Base-by-base conservation (phyloP, 2,888 invertebrate species). In the Sphaerophoria taeniata region DNA sequence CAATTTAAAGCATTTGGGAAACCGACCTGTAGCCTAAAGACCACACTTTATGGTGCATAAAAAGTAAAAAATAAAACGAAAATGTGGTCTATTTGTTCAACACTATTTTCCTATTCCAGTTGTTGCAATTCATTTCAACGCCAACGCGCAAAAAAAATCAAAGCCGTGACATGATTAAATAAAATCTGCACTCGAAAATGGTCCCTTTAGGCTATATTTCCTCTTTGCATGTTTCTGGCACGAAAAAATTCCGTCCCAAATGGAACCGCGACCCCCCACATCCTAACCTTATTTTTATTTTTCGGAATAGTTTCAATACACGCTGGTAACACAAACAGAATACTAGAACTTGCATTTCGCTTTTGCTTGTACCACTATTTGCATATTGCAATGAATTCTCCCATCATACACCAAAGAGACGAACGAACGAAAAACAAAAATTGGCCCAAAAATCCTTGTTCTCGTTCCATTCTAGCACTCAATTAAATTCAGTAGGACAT, bases 401-500 rank as follows among this genome's bases (percentile, higher is more conserved):
- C 34, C 61, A 24, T 24, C 9, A 11, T 11, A 39, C 33, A 67
- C 24, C 43, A 47, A 43, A 55, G 55, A 39, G 69, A 56, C 24
- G 33, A 33, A 51, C 4, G 49, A 51, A 63, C 60, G 60, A 24
- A 24, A 33, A 69, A 33, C 16, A 0, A 69, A 43, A 24, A 24
- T 24, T 24, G 24, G 24, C 24, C 7, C 14, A 51, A 69, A 78
- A 65, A 70, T 51, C 70, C 69, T 70, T 78, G 65, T 78, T 65
- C 72, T 70, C 70, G 47, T 78, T 74, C 63, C 61, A n/a, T 47
- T 33, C 39, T 63, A 53, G 74, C 78, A 83, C 74, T 74, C 83
- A 78, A 83, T 83, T 78, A 78, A 83, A 78, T 70, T 83, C 83
- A 73, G 73, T 70, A 63, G 56, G 55, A 78, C 63, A 63, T 69